phyloP scores from a whole-genome alignment of 2,113 vertebrate genomes.

The Rhinogobius similis region DNA sequence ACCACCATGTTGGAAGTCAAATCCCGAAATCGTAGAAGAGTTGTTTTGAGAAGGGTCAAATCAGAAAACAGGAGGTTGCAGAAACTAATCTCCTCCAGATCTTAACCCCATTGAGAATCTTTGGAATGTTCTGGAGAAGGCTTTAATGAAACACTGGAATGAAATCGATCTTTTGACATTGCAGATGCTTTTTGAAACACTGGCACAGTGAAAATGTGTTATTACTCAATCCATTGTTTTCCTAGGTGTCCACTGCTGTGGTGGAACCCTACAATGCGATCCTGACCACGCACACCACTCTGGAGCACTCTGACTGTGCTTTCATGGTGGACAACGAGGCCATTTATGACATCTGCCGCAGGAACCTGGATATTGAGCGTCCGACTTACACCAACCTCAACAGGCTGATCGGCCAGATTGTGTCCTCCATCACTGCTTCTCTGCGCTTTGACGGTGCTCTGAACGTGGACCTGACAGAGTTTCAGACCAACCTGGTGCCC shows the following conservation, averaged over 20 bases:
- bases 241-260: conserved; percentile 79
- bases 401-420: conserved; percentile 83
- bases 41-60: too few relatives aligned
- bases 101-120: too few relatives aligned
- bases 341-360: conserved; percentile 69
- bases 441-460: conserved; percentile 74
- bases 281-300: conserved; percentile 77
- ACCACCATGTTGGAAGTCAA: too few relatives aligned
- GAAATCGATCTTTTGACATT: too few relatives aligned
- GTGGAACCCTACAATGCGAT: conserved; percentile 88
- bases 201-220: too few relatives aligned
- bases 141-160: too few relatives aligned
- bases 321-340: conserved; percentile 69
- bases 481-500: conserved; percentile 67
- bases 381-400: conserved; percentile 86
- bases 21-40: too few relatives aligned
- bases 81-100: too few relatives aligned
- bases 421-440: conserved; percentile 83
- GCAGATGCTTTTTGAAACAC: too few relatives aligned
- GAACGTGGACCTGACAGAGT: conserved; percentile 68
- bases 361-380: conserved; percentile 85
- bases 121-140: too few relatives aligned
- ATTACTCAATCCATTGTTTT: background rate
- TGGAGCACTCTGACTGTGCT: conserved; percentile 76
- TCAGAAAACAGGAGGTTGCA: too few relatives aligned